phyloP scores from a whole-genome alignment of 2,113 vertebrate species.

The Microcebus ravelobensis region DNA sequence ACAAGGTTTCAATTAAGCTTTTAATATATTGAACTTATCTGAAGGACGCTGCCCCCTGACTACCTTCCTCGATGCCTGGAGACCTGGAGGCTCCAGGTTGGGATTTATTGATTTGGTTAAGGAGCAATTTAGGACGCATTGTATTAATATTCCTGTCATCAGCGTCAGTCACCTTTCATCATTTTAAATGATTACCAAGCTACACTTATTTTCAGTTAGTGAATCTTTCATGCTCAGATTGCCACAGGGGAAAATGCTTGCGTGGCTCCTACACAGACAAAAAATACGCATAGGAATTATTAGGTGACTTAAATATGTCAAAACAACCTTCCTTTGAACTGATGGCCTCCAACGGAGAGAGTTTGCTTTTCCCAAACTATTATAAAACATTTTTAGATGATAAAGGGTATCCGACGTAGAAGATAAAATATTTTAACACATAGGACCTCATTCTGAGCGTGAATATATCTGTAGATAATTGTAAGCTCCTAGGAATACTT shows the following conservation, averaged over 20 bases:
- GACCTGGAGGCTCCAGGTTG: background rate
- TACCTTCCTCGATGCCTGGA: background rate
- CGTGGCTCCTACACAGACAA: background rate
- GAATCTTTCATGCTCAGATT: background rate
- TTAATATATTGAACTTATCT: rapidly evolving
- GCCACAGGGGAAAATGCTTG: background rate
- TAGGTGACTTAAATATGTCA: background rate
- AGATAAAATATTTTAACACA: constrained; percentile 49
- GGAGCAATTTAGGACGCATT: constrained; percentile 2
- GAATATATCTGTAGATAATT: constrained; percentile 68
- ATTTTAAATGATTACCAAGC: background rate
- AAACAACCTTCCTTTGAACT: background rate
- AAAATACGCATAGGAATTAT: background rate
- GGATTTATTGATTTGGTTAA: constrained; percentile 23
- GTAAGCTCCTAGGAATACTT: constrained; percentile 74
- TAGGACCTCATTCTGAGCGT: constrained; percentile 38
- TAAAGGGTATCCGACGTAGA: constrained; percentile 51
- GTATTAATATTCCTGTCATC: background rate
- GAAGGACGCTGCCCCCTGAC: rapidly evolving
- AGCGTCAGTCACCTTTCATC: background rate
- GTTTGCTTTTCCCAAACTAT: constrained; percentile 42
- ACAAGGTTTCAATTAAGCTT: background rate
- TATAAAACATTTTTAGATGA: constrained; percentile 38
- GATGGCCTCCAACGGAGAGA: background rate
- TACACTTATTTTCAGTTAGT: background rate